Conservation (phyloP, 2,113 vertebrate species). For the Cynoglossus semilaevis region DNA sequence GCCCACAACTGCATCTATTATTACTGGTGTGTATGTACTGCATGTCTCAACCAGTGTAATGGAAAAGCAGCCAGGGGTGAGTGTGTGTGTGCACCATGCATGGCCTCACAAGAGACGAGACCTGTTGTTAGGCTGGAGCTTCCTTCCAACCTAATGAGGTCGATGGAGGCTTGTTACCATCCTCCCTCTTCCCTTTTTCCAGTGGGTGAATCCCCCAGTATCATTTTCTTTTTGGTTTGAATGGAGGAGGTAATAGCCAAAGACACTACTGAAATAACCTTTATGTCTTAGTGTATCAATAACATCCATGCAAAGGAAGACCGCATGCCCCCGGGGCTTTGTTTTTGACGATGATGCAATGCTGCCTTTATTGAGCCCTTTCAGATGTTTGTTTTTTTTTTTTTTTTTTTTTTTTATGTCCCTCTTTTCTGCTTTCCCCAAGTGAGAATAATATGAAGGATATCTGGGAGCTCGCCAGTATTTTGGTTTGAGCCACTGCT, state of each 20-base stretch:
- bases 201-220: background rate
- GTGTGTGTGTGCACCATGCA: background rate
- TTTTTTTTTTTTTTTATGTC: background rate
- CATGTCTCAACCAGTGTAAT: constrained; percentile 23
- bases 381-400: too few species aligned
- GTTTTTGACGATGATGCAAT: constrained; percentile 4
- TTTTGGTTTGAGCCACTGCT: constrained; percentile 25
- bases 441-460: constrained; percentile 2
- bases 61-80: constrained; percentile 38
- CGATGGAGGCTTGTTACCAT: constrained; percentile 56
- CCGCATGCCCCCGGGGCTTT: background rate
- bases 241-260: constrained; percentile 36
- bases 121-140: constrained; percentile 58
- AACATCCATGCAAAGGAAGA: constrained; percentile 29
- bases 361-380: constrained; percentile 22
- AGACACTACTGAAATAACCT: constrained; percentile 37
- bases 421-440: constrained; percentile 4
- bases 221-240: constrained; percentile 27
- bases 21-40: constrained; percentile 2
- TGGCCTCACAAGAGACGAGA: constrained; percentile 54
- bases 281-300: constrained; percentile 40
- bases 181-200: constrained; percentile 27
- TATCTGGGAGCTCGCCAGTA: constrained; percentile 10
- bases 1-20: constrained; percentile 5
- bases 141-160: constrained; percentile 62